Evolutionary conservation across 2,797 vertebrate species (phyloP).

Genomic region (Australoheros facetus): DNA sequence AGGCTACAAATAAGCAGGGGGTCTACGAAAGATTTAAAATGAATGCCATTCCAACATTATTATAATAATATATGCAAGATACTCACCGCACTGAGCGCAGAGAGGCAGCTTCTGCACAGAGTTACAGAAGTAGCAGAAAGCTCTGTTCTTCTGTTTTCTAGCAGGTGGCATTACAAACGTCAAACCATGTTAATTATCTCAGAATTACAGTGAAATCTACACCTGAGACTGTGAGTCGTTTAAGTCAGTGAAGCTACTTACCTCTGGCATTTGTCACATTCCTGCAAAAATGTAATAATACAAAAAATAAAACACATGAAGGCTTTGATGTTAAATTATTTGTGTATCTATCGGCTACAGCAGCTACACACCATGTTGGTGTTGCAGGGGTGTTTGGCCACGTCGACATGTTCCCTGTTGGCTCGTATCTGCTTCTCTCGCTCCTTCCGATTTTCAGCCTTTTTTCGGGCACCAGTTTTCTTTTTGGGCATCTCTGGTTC

Average conservation of each 20-base stretch:
- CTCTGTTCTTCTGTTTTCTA: slow-evolving; percentile 97
- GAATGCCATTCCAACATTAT: neutral
- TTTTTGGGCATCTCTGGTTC: slow-evolving; percentile 91
- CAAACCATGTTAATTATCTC: neutral
- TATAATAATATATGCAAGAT: neutral
- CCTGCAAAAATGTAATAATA: slow-evolving; percentile 81
- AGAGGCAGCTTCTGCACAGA: slow-evolving; percentile 94
- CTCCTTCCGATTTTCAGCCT: slow-evolving; percentile 93
- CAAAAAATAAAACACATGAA: neutral
- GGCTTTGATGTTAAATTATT: neutral
- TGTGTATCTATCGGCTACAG: neutral
- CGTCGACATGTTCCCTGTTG: slow-evolving; percentile 86
- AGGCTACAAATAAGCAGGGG: neutral
- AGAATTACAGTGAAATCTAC: no score
- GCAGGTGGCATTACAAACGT: slow-evolving; percentile 18
- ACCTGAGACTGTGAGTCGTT: neutral
- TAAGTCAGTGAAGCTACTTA: slow-evolving; percentile 65
- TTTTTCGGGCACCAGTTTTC: slow-evolving; percentile 97
- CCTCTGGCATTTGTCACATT: slow-evolving; percentile 98
- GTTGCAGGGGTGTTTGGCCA: slow-evolving; percentile 97
- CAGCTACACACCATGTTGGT: slow-evolving; percentile 84
- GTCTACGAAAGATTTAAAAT: neutral
- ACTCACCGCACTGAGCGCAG: slow-evolving; percentile 98
- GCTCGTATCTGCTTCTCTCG: slow-evolving; percentile 93
- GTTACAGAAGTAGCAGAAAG: slow-evolving; percentile 97